phyloP scores from a whole-genome alignment of 2,113 vertebrate species.

The Takifugu bimaculatus region DNA sequence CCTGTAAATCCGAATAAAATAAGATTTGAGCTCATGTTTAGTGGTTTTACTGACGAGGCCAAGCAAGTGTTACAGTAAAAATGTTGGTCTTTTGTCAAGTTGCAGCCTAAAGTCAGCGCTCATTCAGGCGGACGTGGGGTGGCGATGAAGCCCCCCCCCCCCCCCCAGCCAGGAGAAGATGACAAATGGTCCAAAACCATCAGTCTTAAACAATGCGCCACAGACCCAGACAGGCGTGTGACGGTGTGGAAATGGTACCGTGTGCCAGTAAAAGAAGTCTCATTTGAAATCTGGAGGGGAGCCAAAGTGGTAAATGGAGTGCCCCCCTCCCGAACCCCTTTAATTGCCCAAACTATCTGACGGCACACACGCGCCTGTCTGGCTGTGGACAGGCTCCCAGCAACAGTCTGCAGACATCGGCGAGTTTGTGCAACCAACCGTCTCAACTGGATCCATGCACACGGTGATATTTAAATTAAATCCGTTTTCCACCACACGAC shows the following conservation, averaged over 20 bases:
- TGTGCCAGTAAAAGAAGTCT: slow-evolving; percentile 3
- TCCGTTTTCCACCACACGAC: no score
- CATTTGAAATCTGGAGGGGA: slow-evolving; percentile 27
- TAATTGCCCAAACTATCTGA: slow-evolving; percentile 8
- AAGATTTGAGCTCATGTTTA: no score
- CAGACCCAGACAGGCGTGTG: slow-evolving; percentile 36
- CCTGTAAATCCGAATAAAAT: no score
- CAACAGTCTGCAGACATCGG: no score
- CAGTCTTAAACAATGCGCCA: slow-evolving; percentile 33
- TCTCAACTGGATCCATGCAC: no score
- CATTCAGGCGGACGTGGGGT: no score
- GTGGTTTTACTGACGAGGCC: no score
- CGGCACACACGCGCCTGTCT: slow-evolving; percentile 1
- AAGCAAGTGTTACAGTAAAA: no score
- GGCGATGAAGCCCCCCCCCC: background rate
- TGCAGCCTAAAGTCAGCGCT: no score
- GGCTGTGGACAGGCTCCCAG: background rate
- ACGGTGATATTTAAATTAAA: no score
- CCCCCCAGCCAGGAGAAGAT: slow-evolving; percentile 24
- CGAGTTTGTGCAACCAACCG: no score
- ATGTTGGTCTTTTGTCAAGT: no score
- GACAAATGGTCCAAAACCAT: slow-evolving; percentile 36
- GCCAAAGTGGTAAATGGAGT: slow-evolving; percentile 24
- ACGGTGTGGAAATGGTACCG: slow-evolving; percentile 40
- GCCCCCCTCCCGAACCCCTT: background rate